phyloP scores from a whole-genome alignment of 2,797 vertebrate species.

The Oceanodroma leucorhoa region DNA sequence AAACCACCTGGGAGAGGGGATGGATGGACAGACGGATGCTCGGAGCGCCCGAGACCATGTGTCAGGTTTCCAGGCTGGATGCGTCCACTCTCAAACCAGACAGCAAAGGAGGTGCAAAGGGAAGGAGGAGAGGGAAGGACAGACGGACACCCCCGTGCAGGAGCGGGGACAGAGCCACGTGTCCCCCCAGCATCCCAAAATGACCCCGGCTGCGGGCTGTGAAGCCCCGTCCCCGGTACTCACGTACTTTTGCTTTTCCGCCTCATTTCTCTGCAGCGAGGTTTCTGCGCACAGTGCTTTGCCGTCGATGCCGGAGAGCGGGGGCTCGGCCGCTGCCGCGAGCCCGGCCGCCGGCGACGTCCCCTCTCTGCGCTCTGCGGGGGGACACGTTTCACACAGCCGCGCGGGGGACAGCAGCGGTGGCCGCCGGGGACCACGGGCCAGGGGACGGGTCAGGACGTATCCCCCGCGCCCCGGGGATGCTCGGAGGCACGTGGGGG shows the following conservation, averaged over 20 bases:
- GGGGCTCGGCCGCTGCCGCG: conserved; percentile 63
- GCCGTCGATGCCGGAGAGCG: conserved; percentile 78
- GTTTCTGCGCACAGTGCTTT: conserved; percentile 76
- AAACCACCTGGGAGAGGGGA: not conserved
- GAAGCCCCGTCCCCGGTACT: not conserved
- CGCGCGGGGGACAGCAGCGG: not conserved
- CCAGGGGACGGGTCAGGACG: not conserved
- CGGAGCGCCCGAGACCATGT: accelerated
- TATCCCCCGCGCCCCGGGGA: accelerated
- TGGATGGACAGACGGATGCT: accelerated
- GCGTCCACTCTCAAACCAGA: accelerated
- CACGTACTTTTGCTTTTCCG: conserved; percentile 84
- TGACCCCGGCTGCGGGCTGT: accelerated
- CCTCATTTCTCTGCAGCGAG: conserved; percentile 83
- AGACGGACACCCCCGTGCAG: accelerated
- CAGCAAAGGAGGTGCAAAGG: not conserved
- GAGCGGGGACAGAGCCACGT: accelerated
- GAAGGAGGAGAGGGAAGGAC: not conserved
- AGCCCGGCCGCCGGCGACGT: conserved; percentile 48
- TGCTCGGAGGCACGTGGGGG: not conserved
- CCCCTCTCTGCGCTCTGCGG: conserved; percentile 79
- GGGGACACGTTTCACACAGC: not conserved
- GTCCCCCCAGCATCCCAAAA: accelerated
- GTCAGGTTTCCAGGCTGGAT: not conserved
- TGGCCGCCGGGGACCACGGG: not conserved